Evolutionary conservation across 2,888 invertebrate species (phyloP).

Genomic region (Diaperis boleti): DNA sequence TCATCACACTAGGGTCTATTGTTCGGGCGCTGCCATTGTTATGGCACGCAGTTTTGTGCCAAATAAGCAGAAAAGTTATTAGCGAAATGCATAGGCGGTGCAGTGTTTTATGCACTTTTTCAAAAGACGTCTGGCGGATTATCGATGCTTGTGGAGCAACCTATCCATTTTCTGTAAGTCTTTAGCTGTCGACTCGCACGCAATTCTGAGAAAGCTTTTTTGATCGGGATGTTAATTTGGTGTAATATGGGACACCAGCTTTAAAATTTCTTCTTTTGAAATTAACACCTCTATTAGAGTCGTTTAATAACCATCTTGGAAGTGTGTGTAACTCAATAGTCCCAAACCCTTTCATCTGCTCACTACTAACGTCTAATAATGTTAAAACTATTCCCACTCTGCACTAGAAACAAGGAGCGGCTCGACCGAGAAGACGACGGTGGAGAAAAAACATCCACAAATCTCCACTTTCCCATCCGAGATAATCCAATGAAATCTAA

Average conservation of each 20-base stretch:
- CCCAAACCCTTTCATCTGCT: constrained; percentile 5
- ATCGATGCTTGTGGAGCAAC: constrained; percentile 2
- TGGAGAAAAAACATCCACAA: constrained; percentile 53
- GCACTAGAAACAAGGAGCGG: constrained; percentile 18
- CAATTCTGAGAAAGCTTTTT: too few species aligned
- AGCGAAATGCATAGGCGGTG: constrained; percentile 49
- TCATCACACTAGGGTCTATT: constrained; percentile 53
- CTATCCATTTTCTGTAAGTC: not conserved
- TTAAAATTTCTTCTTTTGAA: too few species aligned
- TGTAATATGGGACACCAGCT: too few species aligned
- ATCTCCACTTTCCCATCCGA: constrained; percentile 57
- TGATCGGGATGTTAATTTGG: too few species aligned
- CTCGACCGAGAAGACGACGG: constrained; percentile 16
- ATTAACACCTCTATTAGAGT: too few species aligned
- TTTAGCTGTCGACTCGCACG: too few species aligned
- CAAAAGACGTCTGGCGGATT: constrained; percentile 1
- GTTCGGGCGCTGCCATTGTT: constrained; percentile 55
- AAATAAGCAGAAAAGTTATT: constrained; percentile 54
- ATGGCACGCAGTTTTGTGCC: constrained; percentile 59
- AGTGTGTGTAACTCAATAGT: constrained; percentile 12
- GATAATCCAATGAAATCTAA: constrained; percentile 60
- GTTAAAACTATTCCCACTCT: constrained; percentile 23
- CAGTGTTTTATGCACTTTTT: constrained; percentile 12
- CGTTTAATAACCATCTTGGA: constrained; percentile 1
- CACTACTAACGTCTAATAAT: constrained; percentile 17